A percentile compares a stretch with the other conserved stretches of the same genome.
Evolutionary conservation across 2,888 invertebrate species (phyloP).

Genomic region (Carterocephalus palaemon): DNA sequence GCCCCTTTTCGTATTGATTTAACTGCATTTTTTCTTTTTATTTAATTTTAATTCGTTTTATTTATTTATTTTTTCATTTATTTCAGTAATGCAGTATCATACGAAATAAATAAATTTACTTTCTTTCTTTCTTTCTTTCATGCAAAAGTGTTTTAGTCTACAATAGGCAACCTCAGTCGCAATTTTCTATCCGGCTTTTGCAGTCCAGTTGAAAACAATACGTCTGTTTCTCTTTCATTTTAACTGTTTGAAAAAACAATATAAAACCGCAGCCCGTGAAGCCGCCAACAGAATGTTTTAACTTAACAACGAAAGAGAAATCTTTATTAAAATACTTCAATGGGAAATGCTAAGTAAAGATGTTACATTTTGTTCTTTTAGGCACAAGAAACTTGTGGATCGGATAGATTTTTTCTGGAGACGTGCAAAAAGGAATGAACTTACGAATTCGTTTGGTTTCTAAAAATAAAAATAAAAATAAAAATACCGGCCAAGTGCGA

Average conservation of each 20-base stretch:
- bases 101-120: too few species aligned
- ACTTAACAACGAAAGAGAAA: slow-evolving; percentile 18
- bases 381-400: not conserved
- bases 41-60: too few species aligned
- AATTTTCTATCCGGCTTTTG: not conserved
- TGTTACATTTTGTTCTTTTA: not conserved
- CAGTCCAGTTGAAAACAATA: slow-evolving; percentile 24
- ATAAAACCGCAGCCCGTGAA: slow-evolving; percentile 11
- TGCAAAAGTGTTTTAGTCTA: too few species aligned
- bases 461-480: too few species aligned
- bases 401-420: not conserved
- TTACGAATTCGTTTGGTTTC: too few species aligned
- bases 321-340: slow-evolving; percentile 1
- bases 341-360: not conserved
- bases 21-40: too few species aligned
- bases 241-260: slow-evolving; percentile 26
- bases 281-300: slow-evolving; percentile 3
- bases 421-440: not conserved
- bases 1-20: too few species aligned
- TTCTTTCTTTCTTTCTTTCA: too few species aligned
- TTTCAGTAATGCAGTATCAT: too few species aligned
- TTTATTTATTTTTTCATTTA: too few species aligned
- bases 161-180: too few species aligned
- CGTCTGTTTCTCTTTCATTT: slow-evolving; percentile 30
- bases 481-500: too few species aligned